Conservation (phyloP, 2,888 invertebrate species). For the Cheilosia soror region DNA sequence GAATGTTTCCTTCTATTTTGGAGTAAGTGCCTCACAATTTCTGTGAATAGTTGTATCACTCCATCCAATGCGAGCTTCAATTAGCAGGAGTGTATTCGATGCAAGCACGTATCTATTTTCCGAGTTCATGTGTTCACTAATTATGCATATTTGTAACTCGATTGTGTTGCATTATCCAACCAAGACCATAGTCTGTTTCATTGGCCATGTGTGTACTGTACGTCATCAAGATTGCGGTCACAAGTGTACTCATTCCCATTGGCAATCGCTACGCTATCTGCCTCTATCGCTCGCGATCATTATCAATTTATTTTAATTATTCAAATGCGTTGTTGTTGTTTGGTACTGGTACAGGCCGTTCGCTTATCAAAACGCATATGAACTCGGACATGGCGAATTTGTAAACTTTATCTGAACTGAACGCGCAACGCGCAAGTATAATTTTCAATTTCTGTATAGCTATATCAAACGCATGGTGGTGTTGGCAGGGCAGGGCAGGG, state of each 20-base stretch:
- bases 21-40: neutral
- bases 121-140: constrained; percentile 13
- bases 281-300: constrained; percentile 30
- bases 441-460: neutral
- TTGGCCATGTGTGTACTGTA: neutral
- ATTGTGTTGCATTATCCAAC: constrained; percentile 10
- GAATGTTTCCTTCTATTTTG: neutral
- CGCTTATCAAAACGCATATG: constrained; percentile 56
- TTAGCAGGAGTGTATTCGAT: constrained; percentile 17
- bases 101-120: neutral
- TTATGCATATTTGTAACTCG: constrained; percentile 24
- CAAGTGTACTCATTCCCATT: constrained; percentile 22
- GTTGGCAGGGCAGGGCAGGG: neutral
- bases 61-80: neutral
- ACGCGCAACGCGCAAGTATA: constrained; percentile 36
- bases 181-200: neutral
- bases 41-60: constrained; percentile 8
- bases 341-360: neutral
- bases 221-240: constrained; percentile 49
- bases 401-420: constrained; percentile 48
- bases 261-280: constrained; percentile 28
- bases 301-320: constrained; percentile 73
- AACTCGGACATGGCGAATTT: constrained; percentile 51
- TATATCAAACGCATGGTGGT: neutral
- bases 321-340: constrained; percentile 50